Conservation (phyloP, 1,140 invertebrate species). For the Triops cancriformis region DNA sequence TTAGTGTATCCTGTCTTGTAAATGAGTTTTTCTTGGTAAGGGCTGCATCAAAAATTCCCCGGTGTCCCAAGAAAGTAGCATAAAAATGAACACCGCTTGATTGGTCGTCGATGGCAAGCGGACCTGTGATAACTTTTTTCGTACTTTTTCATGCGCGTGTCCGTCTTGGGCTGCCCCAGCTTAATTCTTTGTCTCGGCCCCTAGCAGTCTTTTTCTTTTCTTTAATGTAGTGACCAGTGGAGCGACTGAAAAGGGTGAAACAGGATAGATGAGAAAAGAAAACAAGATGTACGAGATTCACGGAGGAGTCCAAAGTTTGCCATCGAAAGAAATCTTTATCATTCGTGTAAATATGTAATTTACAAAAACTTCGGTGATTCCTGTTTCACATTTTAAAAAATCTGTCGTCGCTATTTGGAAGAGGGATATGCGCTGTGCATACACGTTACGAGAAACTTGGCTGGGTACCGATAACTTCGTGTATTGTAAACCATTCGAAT, state of each 20-base stretch:
- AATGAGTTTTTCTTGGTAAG: not conserved
- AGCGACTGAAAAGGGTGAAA: not conserved
- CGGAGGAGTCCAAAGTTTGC: not conserved
- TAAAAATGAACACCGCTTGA: not conserved
- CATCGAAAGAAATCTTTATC: not conserved
- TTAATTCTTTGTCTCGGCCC: not conserved
- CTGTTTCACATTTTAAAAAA: not conserved
- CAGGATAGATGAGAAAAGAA: not conserved
- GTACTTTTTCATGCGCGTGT: not conserved
- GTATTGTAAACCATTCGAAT: not conserved
- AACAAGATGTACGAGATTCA: not conserved
- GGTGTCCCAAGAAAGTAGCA: not conserved
- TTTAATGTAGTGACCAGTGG: not conserved
- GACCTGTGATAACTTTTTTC: not conserved
- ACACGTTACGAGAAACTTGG: not conserved
- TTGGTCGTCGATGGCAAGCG: slow-evolving; percentile 12
- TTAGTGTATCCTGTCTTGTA: too few species aligned
- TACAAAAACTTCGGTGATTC: not conserved
- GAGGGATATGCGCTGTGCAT: too few species aligned
- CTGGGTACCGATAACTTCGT: not conserved
- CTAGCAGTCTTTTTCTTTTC: not conserved
- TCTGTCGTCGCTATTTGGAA: too few species aligned
- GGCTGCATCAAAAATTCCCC: not conserved
- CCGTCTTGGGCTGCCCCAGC: not conserved
- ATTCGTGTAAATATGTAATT: not conserved